phyloP scores from a whole-genome alignment of 1,140 invertebrate species.

The Aphis craccivora region DNA sequence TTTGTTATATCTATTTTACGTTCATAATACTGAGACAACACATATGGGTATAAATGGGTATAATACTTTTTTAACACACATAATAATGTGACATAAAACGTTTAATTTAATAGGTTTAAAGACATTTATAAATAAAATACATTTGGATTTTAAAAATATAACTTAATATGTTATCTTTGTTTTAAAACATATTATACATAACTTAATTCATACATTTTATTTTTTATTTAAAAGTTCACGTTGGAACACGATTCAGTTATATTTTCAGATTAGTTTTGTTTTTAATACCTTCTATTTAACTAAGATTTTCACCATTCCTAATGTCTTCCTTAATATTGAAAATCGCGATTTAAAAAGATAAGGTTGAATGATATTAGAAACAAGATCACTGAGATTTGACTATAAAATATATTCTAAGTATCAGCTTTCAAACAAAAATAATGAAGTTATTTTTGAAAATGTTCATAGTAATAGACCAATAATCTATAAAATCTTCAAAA shows the following conservation, averaged over 20 bases:
- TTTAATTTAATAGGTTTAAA: no score
- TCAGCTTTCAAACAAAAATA: no score
- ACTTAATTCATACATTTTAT: background rate
- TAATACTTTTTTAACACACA: no score
- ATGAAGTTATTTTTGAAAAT: background rate
- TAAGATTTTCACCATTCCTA: no score
- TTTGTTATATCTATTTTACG: no score
- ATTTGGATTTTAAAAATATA: background rate
- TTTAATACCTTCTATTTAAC: background rate
- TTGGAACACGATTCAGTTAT: background rate
- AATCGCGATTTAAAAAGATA: background rate
- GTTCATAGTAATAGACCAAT: background rate
- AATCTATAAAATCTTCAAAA: background rate
- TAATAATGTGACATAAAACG: no score
- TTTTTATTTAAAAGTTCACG: background rate
- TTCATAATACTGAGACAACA: no score
- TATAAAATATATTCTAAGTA: background rate
- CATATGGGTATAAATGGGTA: no score
- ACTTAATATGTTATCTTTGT: background rate
- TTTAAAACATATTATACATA: no score
- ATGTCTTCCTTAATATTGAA: background rate
- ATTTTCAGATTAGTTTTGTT: background rate
- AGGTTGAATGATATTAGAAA: background rate
- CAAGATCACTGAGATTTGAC: background rate
- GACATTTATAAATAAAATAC: no score